phyloP scores from a whole-genome alignment of 2,888 invertebrate genomes.

The Eristalinus aeneus region DNA sequence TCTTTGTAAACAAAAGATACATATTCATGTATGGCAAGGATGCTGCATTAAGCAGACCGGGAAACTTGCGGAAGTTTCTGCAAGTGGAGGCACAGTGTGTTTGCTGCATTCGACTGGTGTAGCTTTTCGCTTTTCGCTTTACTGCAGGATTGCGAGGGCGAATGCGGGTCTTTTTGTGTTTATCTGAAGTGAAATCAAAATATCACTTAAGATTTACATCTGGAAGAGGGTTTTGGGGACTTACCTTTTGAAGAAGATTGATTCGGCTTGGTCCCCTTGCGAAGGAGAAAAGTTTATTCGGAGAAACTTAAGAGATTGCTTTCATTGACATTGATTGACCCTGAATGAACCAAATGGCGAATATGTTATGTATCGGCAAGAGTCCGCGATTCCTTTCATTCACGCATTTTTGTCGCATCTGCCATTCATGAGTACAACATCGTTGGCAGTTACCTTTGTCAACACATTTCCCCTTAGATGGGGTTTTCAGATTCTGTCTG shows the following conservation, averaged over 20 bases:
- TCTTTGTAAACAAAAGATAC: slow-evolving; percentile 32
- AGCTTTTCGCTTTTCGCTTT: background rate
- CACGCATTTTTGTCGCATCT: too few species aligned
- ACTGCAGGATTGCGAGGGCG: background rate
- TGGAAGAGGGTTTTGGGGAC: background rate
- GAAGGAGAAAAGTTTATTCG: background rate
- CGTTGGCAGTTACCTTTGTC: too few species aligned
- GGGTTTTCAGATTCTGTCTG: too few species aligned
- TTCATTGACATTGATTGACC: background rate
- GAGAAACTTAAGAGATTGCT: background rate
- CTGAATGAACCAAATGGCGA: background rate
- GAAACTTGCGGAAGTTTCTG: slow-evolving; percentile 10
- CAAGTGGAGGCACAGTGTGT: background rate
- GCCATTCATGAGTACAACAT: too few species aligned
- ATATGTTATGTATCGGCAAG: background rate
- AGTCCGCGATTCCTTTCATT: background rate
- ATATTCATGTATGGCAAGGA: slow-evolving; percentile 17
- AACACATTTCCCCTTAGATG: too few species aligned
- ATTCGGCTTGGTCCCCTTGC: background rate
- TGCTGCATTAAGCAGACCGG: slow-evolving; percentile 38
- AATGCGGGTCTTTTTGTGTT: background rate
- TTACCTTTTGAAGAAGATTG: background rate
- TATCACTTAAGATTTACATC: slow-evolving; percentile 14
- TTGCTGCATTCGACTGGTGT: slow-evolving; percentile 24
- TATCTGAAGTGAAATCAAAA: slow-evolving; percentile 46